phyloP scores from a whole-genome alignment of 2,888 invertebrate species.

The Tipula confusa region DNA sequence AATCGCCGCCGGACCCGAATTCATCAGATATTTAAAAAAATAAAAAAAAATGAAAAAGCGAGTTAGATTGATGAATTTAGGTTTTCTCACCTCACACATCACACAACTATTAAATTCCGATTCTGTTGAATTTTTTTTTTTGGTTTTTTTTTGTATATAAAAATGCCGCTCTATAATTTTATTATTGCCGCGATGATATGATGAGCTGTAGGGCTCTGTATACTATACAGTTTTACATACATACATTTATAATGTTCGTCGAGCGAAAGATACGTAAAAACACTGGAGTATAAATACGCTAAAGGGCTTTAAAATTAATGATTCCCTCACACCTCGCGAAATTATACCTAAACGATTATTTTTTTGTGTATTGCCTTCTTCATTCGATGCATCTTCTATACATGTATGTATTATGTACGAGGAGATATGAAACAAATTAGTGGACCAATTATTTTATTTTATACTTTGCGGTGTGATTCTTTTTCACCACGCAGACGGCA shows the following conservation, averaged over 20 bases:
- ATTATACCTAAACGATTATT: slow-evolving; percentile 20
- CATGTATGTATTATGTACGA: neutral
- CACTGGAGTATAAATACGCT: neutral
- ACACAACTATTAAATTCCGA: slow-evolving; percentile 1
- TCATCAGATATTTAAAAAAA: neutral
- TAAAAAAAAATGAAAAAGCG: neutral
- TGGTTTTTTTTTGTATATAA: neutral
- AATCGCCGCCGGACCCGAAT: neutral
- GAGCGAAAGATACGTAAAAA: neutral
- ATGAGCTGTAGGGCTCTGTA: slow-evolving; percentile 29
- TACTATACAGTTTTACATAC: neutral
- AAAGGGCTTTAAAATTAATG: slow-evolving; percentile 12
- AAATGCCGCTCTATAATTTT: slow-evolving; percentile 50
- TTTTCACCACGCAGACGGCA: slow-evolving; percentile 7
- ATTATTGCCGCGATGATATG: slow-evolving; percentile 33
- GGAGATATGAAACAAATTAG: slow-evolving; percentile 13
- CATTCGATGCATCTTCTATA: neutral
- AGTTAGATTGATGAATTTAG: slow-evolving; percentile 25
- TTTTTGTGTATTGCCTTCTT: slow-evolving; percentile 8
- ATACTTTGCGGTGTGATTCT: slow-evolving; percentile 1
- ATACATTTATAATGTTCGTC: neutral
- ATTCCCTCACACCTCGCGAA: slow-evolving; percentile 15
- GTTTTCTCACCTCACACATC: slow-evolving; percentile 3
- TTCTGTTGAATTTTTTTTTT: neutral
- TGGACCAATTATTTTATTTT: slow-evolving; percentile 6